phyloP scores from a whole-genome alignment of 2,797 vertebrate species.

The Myripristis jacobus region DNA sequence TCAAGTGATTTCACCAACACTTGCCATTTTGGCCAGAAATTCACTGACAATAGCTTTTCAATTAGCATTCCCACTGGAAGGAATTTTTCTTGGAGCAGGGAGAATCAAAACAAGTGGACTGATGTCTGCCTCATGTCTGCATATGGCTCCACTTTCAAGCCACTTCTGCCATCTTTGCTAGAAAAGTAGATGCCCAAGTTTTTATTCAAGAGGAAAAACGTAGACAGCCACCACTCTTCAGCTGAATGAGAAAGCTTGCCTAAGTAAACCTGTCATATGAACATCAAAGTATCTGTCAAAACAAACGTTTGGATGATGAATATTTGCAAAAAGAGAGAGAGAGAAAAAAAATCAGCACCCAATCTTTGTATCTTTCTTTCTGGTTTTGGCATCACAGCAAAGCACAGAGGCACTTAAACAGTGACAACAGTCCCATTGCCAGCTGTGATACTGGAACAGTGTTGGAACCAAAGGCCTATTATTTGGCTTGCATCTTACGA shows the following conservation, averaged over 20 bases:
- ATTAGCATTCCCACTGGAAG: constrained; percentile 34
- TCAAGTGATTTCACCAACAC: constrained; percentile 19
- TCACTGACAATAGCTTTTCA: constrained; percentile 41
- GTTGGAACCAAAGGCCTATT: constrained; percentile 27
- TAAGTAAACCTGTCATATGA: background rate
- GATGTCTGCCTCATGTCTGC: constrained; percentile 27
- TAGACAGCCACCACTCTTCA: background rate
- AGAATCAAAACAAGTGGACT: constrained; percentile 36
- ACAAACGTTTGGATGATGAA: background rate
- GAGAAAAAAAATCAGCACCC: background rate
- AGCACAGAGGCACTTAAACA: background rate
- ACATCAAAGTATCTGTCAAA: constrained; percentile 4
- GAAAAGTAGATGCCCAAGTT: constrained; percentile 16
- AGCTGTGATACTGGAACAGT: constrained; percentile 8
- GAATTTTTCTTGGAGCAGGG: constrained; percentile 36
- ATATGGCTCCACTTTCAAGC: constrained; percentile 45
- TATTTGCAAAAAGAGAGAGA: background rate
- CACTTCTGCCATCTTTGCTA: constrained; percentile 11
- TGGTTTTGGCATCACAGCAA: constrained; percentile 8
- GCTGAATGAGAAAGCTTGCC: background rate
- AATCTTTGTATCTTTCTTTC: background rate
- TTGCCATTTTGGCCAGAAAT: constrained; percentile 9
- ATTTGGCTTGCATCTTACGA: background rate
- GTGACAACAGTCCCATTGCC: constrained; percentile 6
- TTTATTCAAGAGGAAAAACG: background rate